Evolutionary conservation across 2,888 invertebrate genomes (phyloP), one percentile per base, ranked within the genome.

Genomic region (Iphiclides podalirius): DNA sequence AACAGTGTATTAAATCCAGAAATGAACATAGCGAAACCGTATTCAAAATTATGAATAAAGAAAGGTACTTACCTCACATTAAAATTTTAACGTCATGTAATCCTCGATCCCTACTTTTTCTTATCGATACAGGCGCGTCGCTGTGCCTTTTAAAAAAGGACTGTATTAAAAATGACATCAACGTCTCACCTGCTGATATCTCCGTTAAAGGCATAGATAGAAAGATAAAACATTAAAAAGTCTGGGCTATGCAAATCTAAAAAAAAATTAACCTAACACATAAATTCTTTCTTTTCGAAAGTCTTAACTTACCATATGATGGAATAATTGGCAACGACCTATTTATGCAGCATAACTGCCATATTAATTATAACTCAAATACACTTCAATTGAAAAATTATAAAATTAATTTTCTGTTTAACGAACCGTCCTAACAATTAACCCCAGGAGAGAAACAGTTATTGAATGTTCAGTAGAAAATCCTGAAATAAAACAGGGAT

Each of bases 381-480:
- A 43, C 55, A 6, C 13, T 28, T 6, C 7, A 55, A 4, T 42
- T 6, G 20, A 38, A 8, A 28, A n/a, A 28, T 9, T n/a, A 39
- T 59, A 59, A 11, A 61, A 57, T 12, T 20, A 16, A 9, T 60
- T 47, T 38, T 14, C 23, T 6, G 2, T 28, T 28, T 28, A 28
- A 28, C 60, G 54, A 38, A 56, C n/a, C 26, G 7, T 28, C 3
- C 28, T 15, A 28, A 14, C 9, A 7, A 57, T 7, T 20, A 20
- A 20, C 6, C 44, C 58, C 35, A 9, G 60, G 12, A 44, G 55
- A 0, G 61, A 60, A 48, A 48, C 45, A 12, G 17, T 53, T 1
- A 58, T 62, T 7, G 60, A 64, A 60, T 61, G 59, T 26, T 48
- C 61, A 8, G 58, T 61, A 8, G 8, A 1, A 6, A 58, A 60